Evolutionary conservation across 1,140 invertebrate genomes (phyloP), one percentile per base, ranked within the genome.

Genomic region (Calliopsis andreniformis): DNA sequence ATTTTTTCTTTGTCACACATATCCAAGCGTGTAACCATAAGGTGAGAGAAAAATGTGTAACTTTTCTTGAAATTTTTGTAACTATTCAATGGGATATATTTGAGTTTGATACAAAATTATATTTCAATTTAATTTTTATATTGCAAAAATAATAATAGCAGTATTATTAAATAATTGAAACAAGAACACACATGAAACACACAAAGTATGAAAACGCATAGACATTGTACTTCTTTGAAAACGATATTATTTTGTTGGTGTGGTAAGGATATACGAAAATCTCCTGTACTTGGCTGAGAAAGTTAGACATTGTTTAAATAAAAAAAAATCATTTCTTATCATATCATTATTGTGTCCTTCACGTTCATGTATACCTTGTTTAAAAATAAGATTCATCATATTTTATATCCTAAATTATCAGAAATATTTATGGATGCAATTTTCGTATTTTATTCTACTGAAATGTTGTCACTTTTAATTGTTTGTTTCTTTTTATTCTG

Each of bases 221-320:
- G 78, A 68, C 69, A 76, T 76, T 82, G 72, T 87, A 87, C 84
- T 82, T 84, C 71, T 82, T 66, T 61, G 35, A 73, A 47, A 78
- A 69, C 69, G 80, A 73, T 76, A 82, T 70, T 62, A 62, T 76
- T 86, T n/a, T n/a, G n/a, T n/a, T 84, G 83, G 86, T 87, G 83
- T 79, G 86, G 85, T 76, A 78, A 86, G 75, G 70, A 87, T 80
- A 80, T 82, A 76, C 75, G 58, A 56, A 80, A 82, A 85, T 55
- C 66, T 80, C 78, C 82, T 87, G 86, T 87, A 87, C 80, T 87
- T 86, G 83, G 67, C 76, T 75, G 78, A 82, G 55, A 75, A 78
- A 84, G 64, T 78, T 84, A 87, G 62, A 84, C 53, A 86, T 86
- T 87, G 85, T 87, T 87, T 86, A 79, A 87, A 87, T 87, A 87